Conservation (phyloP, 1,140 invertebrate species). For the Rhagoletis pomonella region DNA sequence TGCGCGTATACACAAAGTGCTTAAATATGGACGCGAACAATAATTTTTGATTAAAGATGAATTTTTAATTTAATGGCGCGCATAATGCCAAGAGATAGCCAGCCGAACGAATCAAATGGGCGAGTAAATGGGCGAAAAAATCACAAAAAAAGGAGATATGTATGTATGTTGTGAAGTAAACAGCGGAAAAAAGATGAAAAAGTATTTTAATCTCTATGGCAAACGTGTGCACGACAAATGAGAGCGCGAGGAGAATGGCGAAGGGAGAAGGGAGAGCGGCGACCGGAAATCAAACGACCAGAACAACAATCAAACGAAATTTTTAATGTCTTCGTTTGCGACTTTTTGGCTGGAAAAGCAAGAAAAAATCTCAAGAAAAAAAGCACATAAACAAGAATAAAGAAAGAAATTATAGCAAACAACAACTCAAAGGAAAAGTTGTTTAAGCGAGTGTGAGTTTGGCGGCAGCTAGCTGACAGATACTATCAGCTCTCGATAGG, state of each 20-base stretch:
- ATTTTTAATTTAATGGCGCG: slow-evolving; percentile 72
- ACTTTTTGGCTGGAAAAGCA: slow-evolving; percentile 35
- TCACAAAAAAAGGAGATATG: neutral
- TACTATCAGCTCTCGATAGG: slow-evolving; percentile 12
- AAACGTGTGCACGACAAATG: slow-evolving; percentile 62
- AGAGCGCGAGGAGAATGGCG: neutral
- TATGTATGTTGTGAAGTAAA: slow-evolving; percentile 31
- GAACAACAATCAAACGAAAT: slow-evolving; percentile 70
- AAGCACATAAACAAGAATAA: slow-evolving; percentile 12
- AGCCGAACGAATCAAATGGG: slow-evolving; percentile 19
- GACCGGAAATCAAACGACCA: slow-evolving; percentile 74
- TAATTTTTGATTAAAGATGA: slow-evolving; percentile 75
- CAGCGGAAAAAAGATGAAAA: slow-evolving; percentile 65
- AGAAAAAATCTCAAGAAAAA: neutral
- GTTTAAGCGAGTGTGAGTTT: slow-evolving; percentile 27
- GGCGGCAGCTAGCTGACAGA: slow-evolving; percentile 23
- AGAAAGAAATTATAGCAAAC: slow-evolving; percentile 49
- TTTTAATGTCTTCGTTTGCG: slow-evolving; percentile 71
- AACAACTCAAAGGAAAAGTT: slow-evolving; percentile 31
- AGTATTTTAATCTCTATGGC: slow-evolving; percentile 74
- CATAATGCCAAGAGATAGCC: slow-evolving; percentile 40
- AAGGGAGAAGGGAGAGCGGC: neutral
- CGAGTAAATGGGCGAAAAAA: slow-evolving; percentile 57
- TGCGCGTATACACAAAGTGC: neutral
- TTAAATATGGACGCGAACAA: slow-evolving; percentile 61